A percentile compares a stretch with the other conserved stretches of the same genome.
phyloP scores from a whole-genome alignment of 2,888 invertebrate genomes.

The Xylophagus ater region DNA sequence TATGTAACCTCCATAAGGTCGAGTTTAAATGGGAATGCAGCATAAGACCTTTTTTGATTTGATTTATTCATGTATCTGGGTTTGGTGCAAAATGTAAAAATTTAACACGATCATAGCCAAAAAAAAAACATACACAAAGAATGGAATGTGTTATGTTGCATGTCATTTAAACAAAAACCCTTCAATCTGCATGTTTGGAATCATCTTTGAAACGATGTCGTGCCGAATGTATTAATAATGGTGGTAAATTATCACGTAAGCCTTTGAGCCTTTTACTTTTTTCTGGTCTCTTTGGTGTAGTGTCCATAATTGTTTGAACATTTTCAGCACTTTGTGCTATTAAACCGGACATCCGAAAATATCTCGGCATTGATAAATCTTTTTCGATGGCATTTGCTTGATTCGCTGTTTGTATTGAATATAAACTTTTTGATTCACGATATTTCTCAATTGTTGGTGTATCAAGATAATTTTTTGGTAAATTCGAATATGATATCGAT shows the following conservation, averaged over 20 bases:
- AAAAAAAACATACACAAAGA: no score
- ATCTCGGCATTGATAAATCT: constrained; percentile 53
- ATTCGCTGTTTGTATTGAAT: constrained; percentile 44
- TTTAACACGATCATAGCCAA: no score
- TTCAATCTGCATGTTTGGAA: constrained; percentile 17
- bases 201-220: constrained; percentile 18
- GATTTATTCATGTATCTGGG: no score
- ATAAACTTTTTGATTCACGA: constrained; percentile 35
- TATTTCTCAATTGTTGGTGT: constrained; percentile 39
- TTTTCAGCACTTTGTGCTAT: constrained; percentile 32
- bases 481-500: constrained; percentile 35
- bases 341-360: constrained; percentile 42
- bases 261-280: constrained; percentile 37
- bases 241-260: constrained; percentile 35
- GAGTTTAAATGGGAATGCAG: no score
- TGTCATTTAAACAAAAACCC: background rate
- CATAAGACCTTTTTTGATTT: no score
- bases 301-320: constrained; percentile 18
- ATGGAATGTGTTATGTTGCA: no score
- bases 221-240: constrained; percentile 33
- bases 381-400: constrained; percentile 37
- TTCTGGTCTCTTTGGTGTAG: constrained; percentile 28
- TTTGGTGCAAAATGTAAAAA: no score
- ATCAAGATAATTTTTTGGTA: constrained; percentile 39
- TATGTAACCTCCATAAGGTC: no score